phyloP scores from a whole-genome alignment of 2,888 invertebrate species.

The Empis stercorea region DNA sequence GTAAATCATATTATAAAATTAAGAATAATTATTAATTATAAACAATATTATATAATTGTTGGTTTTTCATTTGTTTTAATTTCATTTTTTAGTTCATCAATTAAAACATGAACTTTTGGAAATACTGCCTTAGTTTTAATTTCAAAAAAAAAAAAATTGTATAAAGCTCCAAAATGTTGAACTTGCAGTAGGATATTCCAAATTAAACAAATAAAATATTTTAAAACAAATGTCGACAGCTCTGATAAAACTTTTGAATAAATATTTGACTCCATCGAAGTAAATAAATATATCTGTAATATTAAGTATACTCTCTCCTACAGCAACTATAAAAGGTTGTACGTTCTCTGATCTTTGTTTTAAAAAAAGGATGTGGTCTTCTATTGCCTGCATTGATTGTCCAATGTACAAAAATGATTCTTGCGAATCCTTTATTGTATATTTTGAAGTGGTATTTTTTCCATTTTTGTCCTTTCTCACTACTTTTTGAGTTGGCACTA shows the following conservation, averaged over 20 bases:
- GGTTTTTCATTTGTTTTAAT: no score
- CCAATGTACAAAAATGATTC: slow-evolving; percentile 6
- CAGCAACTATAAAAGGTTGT: slow-evolving; percentile 3
- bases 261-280: background rate
- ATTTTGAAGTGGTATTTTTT: slow-evolving; percentile 2
- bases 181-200: background rate
- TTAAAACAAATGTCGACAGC: slow-evolving; percentile 1
- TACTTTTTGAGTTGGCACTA: slow-evolving; percentile 3
- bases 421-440: slow-evolving; percentile 8
- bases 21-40: no score
- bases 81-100: no score
- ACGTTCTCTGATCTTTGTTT: background rate
- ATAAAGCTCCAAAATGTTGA: slow-evolving; percentile 1
- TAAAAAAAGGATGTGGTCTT: slow-evolving; percentile 8
- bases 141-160: background rate
- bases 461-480: slow-evolving; percentile 1
- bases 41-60: no score
- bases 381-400: slow-evolving; percentile 5
- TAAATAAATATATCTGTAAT: slow-evolving; percentile 3
- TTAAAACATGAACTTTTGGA: no score
- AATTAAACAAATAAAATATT: background rate
- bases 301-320: background rate
- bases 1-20: no score
- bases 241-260: background rate
- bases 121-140: no score